Percentiles rank a stretch among this genome's conserved stretches.
Conservation (phyloP, 1,140 invertebrate species). For the Drosophila ercepeae region DNA sequence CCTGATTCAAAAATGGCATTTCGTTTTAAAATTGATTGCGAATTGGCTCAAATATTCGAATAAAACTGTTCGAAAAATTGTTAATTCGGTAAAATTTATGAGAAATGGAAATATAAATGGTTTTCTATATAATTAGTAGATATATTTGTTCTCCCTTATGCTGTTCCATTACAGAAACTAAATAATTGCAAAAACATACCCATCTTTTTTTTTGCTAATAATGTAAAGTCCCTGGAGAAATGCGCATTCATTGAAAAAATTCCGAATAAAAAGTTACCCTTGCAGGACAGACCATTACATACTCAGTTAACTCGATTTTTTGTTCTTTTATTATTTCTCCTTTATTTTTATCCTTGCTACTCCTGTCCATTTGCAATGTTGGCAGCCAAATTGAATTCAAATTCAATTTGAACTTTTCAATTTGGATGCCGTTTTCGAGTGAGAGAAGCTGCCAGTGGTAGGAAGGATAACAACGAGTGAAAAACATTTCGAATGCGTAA, state of each 20-base stretch:
- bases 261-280: constrained; percentile 22
- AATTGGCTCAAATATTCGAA: too few relatives aligned
- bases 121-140: too few relatives aligned
- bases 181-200: background rate
- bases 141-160: too few relatives aligned
- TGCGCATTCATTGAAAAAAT: constrained; percentile 28
- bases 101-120: too few relatives aligned
- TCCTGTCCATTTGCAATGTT: constrained; percentile 54
- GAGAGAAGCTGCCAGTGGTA: constrained; percentile 21
- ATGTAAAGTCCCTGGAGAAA: constrained; percentile 52
- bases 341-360: constrained; percentile 46
- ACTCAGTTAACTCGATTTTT: constrained; percentile 69
- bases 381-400: constrained; percentile 80
- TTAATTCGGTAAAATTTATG: too few relatives aligned
- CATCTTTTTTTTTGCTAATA: constrained; percentile 21
- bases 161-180: too few relatives aligned
- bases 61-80: too few relatives aligned
- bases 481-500: constrained; percentile 71
- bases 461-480: constrained; percentile 33
- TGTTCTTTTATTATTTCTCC: constrained; percentile 3
- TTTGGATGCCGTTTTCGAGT: constrained; percentile 40
- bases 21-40: too few relatives aligned
- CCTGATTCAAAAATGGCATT: too few relatives aligned
- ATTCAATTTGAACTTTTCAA: constrained; percentile 84
- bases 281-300: constrained; percentile 54